Percentiles rank a stretch among this genome's conserved stretches.
Evolutionary conservation across 2,113 vertebrate genomes (phyloP).

Genomic region (Sphyrna mokarran): DNA sequence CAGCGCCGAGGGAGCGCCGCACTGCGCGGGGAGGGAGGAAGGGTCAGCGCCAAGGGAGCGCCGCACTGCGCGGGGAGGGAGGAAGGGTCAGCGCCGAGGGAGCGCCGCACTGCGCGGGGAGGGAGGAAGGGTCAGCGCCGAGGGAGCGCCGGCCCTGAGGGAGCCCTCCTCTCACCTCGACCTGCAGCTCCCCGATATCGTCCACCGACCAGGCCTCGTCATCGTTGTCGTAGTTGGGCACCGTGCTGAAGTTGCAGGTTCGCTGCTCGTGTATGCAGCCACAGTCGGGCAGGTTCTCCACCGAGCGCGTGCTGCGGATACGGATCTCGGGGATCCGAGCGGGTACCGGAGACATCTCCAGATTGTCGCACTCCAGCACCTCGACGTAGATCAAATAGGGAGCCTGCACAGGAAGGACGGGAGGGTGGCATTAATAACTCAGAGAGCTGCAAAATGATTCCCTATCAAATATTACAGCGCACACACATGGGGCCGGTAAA

Average conservation of each 20-base stretch:
- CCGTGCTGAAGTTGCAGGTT: constrained; percentile 75
- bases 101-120: no score
- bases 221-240: constrained; percentile 90
- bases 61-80: no score
- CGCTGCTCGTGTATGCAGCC: constrained; percentile 76
- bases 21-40: no score
- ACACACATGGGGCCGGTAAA: no score
- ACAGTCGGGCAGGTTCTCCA: constrained; percentile 87
- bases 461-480: no score
- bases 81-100: no score
- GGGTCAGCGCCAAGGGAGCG: no score
- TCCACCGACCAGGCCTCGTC: constrained; percentile 94
- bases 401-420: constrained; percentile 55
- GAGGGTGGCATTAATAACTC: no score
- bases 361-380: constrained; percentile 90
- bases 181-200: constrained; percentile 88
- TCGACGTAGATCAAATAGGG: constrained; percentile 94
- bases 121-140: no score
- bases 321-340: constrained; percentile 85
- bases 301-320: constrained; percentile 85
- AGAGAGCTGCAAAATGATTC: no score
- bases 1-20: no score
- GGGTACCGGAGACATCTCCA: constrained; percentile 81
- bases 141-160: no score
- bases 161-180: constrained; percentile 66